Evolutionary conservation across 1,140 invertebrate genomes (phyloP).

Genomic region (Trinorchestia longiramus): DNA sequence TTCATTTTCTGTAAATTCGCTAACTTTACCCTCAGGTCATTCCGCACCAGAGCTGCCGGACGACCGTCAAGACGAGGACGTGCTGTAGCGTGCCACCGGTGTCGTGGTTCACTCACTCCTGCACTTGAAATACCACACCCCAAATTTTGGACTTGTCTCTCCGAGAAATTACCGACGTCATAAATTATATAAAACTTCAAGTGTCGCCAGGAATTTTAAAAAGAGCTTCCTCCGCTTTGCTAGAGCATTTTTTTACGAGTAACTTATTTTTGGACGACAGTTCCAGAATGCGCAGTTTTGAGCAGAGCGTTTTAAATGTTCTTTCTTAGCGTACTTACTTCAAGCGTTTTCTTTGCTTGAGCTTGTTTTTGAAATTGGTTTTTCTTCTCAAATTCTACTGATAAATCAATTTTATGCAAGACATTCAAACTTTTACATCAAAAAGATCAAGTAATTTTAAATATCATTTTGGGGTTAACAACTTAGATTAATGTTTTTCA

Average conservation of each 20-base stretch:
- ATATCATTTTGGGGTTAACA: background rate
- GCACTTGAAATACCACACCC: slow-evolving; percentile 33
- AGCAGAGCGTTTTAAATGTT: background rate
- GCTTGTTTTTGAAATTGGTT: background rate
- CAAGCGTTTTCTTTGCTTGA: background rate
- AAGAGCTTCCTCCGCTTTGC: background rate
- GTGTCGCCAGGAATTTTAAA: slow-evolving; percentile 46
- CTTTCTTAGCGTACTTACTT: background rate
- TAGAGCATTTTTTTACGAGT: background rate
- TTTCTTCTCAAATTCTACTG: background rate
- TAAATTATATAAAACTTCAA: slow-evolving; percentile 55
- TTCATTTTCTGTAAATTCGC: background rate
- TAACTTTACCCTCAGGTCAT: slow-evolving; percentile 45
- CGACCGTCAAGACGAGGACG: background rate
- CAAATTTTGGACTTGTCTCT: slow-evolving; percentile 48
- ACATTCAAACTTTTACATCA: background rate
- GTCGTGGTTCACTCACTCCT: background rate
- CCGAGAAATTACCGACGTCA: slow-evolving; percentile 43
- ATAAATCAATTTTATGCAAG: background rate
- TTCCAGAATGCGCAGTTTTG: background rate
- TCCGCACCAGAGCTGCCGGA: background rate
- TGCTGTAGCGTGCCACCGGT: background rate
- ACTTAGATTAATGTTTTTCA: background rate
- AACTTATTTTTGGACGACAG: background rate
- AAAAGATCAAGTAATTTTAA: background rate